phyloP scores from a whole-genome alignment of 2,888 invertebrate genomes.

The Cybosia mesomella region DNA sequence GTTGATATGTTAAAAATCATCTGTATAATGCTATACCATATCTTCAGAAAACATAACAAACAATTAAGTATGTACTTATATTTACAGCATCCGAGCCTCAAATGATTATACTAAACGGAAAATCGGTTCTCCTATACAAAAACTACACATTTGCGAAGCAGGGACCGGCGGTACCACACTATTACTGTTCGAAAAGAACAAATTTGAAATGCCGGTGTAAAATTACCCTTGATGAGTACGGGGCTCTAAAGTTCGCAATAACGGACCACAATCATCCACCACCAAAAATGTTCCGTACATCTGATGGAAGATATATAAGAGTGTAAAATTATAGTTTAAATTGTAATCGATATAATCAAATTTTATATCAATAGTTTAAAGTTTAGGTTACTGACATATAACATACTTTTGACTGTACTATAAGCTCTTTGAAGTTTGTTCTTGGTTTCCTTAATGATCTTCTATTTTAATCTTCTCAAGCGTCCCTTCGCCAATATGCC shows the following conservation, averaged over 20 bases:
- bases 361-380: no score
- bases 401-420: no score
- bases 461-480: no score
- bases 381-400: no score
- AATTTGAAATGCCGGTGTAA: constrained; percentile 17
- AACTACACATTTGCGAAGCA: constrained; percentile 16
- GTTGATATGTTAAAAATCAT: no score
- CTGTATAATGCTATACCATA: background rate
- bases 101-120: constrained; percentile 18
- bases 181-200: constrained; percentile 17
- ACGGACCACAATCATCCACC: constrained; percentile 31
- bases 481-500: no score
- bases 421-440: no score
- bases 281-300: constrained; percentile 19
- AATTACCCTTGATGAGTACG: constrained; percentile 14
- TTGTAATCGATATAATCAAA: no score
- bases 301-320: constrained; percentile 17
- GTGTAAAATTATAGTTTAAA: background rate
- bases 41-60: background rate
- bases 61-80: background rate
- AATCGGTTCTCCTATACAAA: constrained; percentile 16
- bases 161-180: constrained; percentile 6
- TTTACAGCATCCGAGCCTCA: constrained; percentile 23
- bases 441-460: no score
- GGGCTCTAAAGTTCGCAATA: constrained; percentile 22